Base-by-base conservation (phyloP, 2,888 invertebrate genomes). In the Philhelius pedissequus region DNA sequence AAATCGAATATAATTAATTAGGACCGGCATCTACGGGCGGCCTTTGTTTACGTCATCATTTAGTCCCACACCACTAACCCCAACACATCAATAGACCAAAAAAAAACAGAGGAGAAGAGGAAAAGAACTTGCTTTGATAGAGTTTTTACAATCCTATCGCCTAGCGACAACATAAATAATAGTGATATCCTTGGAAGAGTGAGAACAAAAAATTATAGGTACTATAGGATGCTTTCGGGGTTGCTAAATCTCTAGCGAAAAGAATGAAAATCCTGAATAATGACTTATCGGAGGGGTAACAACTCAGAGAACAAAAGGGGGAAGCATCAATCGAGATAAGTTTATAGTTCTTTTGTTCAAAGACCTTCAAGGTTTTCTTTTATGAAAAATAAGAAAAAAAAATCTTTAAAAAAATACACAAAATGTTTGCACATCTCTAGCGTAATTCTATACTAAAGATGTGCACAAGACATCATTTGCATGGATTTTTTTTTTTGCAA, bases 1-100 rank as follows among this genome's bases (percentile, higher is more conserved):
- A 78, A 69, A 83, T 32, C 56, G 73, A 78, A 74, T 66, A 83
- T 75, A 79, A 83, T 83, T 83, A 83, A 83, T 83, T 83, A 83
- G 83, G 58, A 45, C 62, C 71, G 52, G 32, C 38, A 64, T 52
- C 64, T 60, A 38, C 60, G 32, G 27, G 15, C 68, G 77, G 68
- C 62, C 77, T 82, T 82, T 77, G 77, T 82, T 56, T 62, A 56
- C 25, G 62, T 60, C 43, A 43, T 13, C 22, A 48, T 11, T n/a
- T 32, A 20, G 18, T 2, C 13, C 48, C 48, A 13, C 48, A 5
- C 20, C 22, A 22, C 20, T 7, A 6, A 11, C 15, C 18, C 11
- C 18, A 20, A 32, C 64, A 30, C 40, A 43, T 40, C 60, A 45
- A 58, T 4, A n/a, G n/a, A n/a, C n/a, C n/a, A n/a, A n/a, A n/a